Evolutionary conservation across 1,140 invertebrate species (phyloP).

Genomic region (Amphibalanus amphitrite): DNA sequence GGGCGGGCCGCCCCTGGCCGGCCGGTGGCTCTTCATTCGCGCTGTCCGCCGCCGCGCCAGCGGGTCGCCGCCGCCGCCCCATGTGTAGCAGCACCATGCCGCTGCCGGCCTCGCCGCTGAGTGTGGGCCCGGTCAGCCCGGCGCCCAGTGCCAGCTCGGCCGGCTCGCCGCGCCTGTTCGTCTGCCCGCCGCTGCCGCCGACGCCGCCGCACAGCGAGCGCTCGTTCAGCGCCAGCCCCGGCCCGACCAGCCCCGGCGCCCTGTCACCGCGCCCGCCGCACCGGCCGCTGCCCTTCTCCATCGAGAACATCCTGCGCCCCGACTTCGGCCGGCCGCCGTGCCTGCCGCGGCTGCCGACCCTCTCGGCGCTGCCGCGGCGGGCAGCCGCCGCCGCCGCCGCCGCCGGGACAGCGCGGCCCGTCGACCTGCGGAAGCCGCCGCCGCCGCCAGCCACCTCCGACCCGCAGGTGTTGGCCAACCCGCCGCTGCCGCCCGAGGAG

Average conservation of each 20-base stretch:
- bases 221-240: background rate
- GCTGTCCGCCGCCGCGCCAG: background rate
- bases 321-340: conserved; percentile 49
- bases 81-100: background rate
- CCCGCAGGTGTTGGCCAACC: conserved; percentile 16
- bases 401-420: conserved; percentile 3
- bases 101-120: background rate
- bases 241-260: conserved; percentile 5
- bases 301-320: conserved; percentile 77
- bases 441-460: conserved; percentile 2
- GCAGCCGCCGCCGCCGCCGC: conserved; percentile 14
- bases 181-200: conserved; percentile 11
- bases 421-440: conserved; percentile 7
- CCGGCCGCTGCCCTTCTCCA: conserved; percentile 57
- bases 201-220: conserved; percentile 8
- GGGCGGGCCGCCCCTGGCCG: background rate
- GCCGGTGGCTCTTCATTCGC: background rate
- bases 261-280: conserved; percentile 4
- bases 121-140: background rate
- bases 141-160: background rate
- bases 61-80: background rate
- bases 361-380: background rate
- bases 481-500: conserved; percentile 15
- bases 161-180: background rate
- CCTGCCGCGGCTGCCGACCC: background rate